Evolutionary conservation across 2,797 vertebrate genomes (phyloP), one percentile per base, ranked within the genome.

Genomic region (Capromys pilorides): DNA sequence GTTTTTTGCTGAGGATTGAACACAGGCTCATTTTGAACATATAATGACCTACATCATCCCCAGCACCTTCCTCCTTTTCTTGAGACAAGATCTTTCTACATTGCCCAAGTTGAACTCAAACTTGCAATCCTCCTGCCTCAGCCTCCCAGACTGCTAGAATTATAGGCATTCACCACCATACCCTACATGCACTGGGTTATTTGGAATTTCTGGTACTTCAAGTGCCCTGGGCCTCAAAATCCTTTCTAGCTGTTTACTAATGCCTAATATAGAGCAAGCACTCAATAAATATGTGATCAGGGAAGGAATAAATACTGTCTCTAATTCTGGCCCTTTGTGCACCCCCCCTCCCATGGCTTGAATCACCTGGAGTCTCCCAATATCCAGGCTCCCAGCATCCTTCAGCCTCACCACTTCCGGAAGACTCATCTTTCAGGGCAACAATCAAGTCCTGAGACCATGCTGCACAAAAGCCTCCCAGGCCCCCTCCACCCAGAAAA

Each of bases 401-500:
- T 39, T n/a, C 88, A 1, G 21, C 84, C 49, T 81, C 31, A 21
- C 49, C 26, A 22, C n/a, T 54, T 26, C 26, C 45, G 1, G 6
- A 22, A 45, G 24, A 28, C 14, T 49, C 33, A 21, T 8, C 36
- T 59, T 57, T 45, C 31, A 21, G 45, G 73, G 86, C 33, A 59
- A 0, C 21, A 24, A 79, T 62, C 59, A 14, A 54, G 61, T 28
- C n/a, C 0, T 2, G 0, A 36, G 36, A 19, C 39, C 45, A 75
- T 5, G 5, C 4, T 28, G 36, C 64, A 51, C 19, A 28, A 54
- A 24, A 51, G 18, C 12, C 57, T 10, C 69, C 2, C 13, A 28
- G 69, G 66, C 18, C 14, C 45, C 36, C 49, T 26, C 66, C 13
- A 51, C 54, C 16, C 16, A 73, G 39, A 87, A 45, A 57, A 57